Conservation (phyloP, 2,797 vertebrate genomes). For the Notamacropus eugenii region DNA sequence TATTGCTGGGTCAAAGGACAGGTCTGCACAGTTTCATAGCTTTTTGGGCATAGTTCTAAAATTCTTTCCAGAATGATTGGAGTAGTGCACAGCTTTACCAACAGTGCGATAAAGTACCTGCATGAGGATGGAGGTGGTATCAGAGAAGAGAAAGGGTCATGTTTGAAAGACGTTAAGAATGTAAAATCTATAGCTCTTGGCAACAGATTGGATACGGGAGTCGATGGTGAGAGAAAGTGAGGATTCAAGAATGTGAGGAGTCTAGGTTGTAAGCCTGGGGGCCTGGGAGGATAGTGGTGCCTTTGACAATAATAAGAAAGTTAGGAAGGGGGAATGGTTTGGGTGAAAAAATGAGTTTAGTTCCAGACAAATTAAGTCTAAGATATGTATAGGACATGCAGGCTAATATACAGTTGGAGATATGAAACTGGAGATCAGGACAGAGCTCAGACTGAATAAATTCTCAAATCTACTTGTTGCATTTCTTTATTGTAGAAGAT, state of each 20-base stretch:
- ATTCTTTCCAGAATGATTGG: not conserved
- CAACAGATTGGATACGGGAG: not conserved
- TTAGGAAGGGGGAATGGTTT: not conserved
- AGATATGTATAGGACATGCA: not conserved
- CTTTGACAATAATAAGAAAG: not conserved
- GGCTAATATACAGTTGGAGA: not conserved
- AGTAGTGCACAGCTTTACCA: not conserved
- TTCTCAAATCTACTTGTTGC: not conserved
- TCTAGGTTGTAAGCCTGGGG: not conserved
- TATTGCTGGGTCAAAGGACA: not conserved
- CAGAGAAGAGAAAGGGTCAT: not conserved
- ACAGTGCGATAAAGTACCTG: not conserved
- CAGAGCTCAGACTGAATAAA: not conserved
- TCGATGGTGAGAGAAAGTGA: not conserved
- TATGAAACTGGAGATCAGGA: not conserved
- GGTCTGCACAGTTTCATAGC: not conserved
- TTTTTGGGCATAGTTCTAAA: not conserved
- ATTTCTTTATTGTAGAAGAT: not conserved
- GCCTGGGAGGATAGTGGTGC: not conserved
- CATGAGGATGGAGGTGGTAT: not conserved
- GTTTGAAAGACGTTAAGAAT: not conserved
- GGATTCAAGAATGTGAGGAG: not conserved
- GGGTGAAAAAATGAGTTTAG: not conserved
- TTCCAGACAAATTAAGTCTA: not conserved
- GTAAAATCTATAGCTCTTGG: not conserved